These are phyloP conservation scores for Dysdera silvatica DNA, from an alignment of 1,140 invertebrate genomes.

Conservation along the genomic window DNA sequence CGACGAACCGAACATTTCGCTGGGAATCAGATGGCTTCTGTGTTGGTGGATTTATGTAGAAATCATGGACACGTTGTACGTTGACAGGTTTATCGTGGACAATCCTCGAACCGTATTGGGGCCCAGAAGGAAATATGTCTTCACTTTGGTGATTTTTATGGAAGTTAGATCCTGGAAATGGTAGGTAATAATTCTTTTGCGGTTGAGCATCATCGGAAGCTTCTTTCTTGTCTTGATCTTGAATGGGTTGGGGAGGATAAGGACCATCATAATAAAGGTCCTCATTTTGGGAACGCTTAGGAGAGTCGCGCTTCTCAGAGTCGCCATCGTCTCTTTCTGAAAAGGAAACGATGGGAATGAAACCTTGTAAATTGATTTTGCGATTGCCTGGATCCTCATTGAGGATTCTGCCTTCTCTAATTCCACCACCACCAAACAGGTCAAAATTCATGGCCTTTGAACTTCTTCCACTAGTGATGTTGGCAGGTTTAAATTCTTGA, in stretches of 20 bases:
- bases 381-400: slow-evolving; percentile 26
- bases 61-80: background rate
- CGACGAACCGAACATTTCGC: slow-evolving; percentile 2
- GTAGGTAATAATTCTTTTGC: slow-evolving; percentile 8
- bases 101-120: background rate
- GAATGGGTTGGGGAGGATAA: slow-evolving; percentile 5
- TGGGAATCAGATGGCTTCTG: background rate
- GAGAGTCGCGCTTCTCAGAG: background rate
- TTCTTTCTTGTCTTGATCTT: background rate
- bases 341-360: slow-evolving; percentile 32
- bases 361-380: slow-evolving; percentile 28
- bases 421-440: slow-evolving; percentile 5
- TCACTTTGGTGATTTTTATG: background rate
- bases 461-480: slow-evolving; percentile 13
- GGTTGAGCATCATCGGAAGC: background rate
- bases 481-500: slow-evolving; percentile 12
- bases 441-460: slow-evolving; percentile 15
- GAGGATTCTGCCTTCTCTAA: slow-evolving; percentile 28
- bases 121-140: background rate
- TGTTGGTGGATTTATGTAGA: slow-evolving; percentile 6
- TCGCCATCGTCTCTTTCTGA: slow-evolving; percentile 6
- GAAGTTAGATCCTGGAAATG: background rate
- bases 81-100: background rate
- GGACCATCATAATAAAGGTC: background rate
- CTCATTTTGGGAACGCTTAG: background rate